Base-by-base conservation (phyloP, 2,888 invertebrate genomes). In the Dendrolimus houi region DNA sequence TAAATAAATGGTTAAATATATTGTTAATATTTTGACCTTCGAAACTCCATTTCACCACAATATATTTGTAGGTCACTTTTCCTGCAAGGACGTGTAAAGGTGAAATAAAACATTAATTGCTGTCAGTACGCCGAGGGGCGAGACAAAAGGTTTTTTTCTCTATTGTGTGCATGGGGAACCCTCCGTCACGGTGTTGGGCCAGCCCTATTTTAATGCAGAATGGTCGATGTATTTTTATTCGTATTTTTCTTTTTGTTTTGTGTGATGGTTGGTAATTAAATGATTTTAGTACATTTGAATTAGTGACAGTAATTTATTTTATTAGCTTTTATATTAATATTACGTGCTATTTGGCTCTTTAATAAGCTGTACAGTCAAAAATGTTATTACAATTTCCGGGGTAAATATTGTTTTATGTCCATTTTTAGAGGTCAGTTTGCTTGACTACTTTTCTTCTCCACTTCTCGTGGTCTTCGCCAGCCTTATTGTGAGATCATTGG, bases 101-200 rank as follows among this genome's bases (percentile, higher is more conserved):
- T 83, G 76, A 75, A 81, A 85, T 81, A 83, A 79, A 83, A 85
- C 85, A 87, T 87, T 88, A 87, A 87, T 88, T 87, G 87, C 81
- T 84, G 87, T 85, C 87, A 83, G 80, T 64, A 65, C 70, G 66
- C 69, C 66, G 74, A 71, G 74, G 79, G 75, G 74, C 69, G 80
- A 84, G 79, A 86, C 83, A 85, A 87, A 75, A 74, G 79, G 69
- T 73, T 83, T 85, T 70, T 87, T 86, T 83, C 71, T 81, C 85
- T 81, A 86, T 86, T 87, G 83, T 85, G 65, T 65, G 73, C 76
- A 72, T 75, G 73, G 29, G 29, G 80, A 70, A 75, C 85, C 84
- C 85, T 76, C 77, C 79, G 87, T 85, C 79, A 85, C 79, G 86
- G 80, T 53, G 55, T 71, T 68, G 67, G 72, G 68, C 70, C 67